Evolutionary conservation across 2,113 vertebrate species (phyloP), one percentile per base, ranked within the genome.

Genomic region (Oncorhynchus clarkii): DNA sequence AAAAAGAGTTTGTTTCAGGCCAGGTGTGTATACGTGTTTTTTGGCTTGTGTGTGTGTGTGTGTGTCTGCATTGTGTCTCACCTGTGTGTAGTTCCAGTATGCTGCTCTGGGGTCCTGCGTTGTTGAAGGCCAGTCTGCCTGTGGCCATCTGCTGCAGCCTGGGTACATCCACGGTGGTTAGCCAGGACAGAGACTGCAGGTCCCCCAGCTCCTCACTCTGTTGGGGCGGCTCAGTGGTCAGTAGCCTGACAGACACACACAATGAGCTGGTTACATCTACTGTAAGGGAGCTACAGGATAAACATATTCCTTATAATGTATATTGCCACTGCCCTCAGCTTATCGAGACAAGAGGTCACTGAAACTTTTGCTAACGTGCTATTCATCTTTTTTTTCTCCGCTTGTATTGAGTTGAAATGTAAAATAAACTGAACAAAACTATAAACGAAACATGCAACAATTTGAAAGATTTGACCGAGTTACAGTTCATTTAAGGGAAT

Each of bases 141-240:
- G 87, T 92, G 7, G 93, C 90, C 93, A 92, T 93, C 89, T 93
- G 94, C 8, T 95, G 95, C 49, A 95, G 80, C 69, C 92, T 89
- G 1, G 94, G 94, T 26, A 95, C 94, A 0, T 95, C 94, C 49
- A 95, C 95, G 0, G 95, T 93, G 0, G 94, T 95, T 85, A 95
- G 92, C 95, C 95, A 95, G 0, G 94, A 95, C 80, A 95, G 75
- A 0, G 94, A 95, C 89, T 94, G 94, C 27, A 95, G 76, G 81
- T 95, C 95, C 27, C 92, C 85, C 71, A 93, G 88, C 45, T 94
- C 93, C 4, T 93, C 90, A 0, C 84, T 80, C 86, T 91, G 82
- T 7, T 88, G 77, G 3, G 82, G 67, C 0, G 87, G 83, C 67
- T 86, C 87, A 0, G 92, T 49, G 14, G 91, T 87, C 77, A 95